Conservation (phyloP, 2,797 vertebrate species). For the Diglossa cyanea region DNA sequence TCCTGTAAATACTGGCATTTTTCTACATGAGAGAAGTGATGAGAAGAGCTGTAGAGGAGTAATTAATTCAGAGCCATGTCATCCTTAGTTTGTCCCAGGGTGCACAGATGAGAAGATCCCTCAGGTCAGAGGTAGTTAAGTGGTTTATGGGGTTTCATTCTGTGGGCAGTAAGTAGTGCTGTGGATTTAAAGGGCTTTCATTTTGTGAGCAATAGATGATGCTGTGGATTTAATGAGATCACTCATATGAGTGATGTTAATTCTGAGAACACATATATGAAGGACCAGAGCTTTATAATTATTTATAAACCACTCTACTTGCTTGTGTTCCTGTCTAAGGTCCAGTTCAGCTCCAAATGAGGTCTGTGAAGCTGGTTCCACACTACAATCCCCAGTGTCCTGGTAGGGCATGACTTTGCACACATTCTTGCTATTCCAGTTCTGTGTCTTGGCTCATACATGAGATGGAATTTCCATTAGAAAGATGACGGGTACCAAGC, state of each 20-base stretch:
- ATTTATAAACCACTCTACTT: background rate
- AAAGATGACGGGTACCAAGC: background rate
- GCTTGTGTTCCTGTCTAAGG: background rate
- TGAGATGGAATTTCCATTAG: background rate
- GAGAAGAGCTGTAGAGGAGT: background rate
- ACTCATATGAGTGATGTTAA: background rate
- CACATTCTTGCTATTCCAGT: background rate
- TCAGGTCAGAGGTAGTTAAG: background rate
- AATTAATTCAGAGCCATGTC: background rate
- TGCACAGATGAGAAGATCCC: background rate
- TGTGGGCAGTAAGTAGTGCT: background rate
- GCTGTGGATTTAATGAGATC: background rate
- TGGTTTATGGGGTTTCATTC: background rate
- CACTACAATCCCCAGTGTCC: background rate
- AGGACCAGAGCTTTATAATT: background rate
- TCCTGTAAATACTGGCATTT: conserved; percentile 2
- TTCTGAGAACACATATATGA: background rate
- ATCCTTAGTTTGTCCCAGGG: background rate
- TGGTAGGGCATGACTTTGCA: background rate
- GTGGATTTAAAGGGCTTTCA: background rate
- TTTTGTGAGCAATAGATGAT: background rate
- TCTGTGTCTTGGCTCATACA: background rate
- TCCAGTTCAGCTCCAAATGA: background rate
- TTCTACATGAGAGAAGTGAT: background rate
- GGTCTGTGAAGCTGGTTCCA: background rate